A percentile compares a stretch with the other conserved stretches of the same genome.
Evolutionary conservation across 2,888 invertebrate genomes (phyloP).

Genomic region (Lasius platythorax): DNA sequence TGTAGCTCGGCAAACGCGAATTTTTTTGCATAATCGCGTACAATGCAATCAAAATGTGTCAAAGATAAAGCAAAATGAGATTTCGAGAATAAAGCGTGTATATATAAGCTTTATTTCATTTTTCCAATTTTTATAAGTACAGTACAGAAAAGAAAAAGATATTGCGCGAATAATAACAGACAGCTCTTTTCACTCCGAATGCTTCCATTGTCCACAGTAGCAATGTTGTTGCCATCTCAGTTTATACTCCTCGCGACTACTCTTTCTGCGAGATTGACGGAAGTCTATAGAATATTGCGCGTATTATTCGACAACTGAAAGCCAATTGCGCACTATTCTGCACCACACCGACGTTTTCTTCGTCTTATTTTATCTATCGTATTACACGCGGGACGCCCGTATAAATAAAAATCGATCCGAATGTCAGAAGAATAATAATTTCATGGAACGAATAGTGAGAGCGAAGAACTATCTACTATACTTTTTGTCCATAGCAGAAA

Average conservation of each 20-base stretch:
- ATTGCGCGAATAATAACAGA: conserved; percentile 33
- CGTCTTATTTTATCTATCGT: background rate
- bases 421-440: conserved; percentile 31
- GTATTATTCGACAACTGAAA: conserved; percentile 48
- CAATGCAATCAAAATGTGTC: background rate
- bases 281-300: conserved; percentile 46
- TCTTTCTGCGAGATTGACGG: conserved; percentile 28
- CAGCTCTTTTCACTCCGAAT: conserved; percentile 32
- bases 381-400: background rate
- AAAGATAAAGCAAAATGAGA: background rate
- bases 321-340: conserved; percentile 48
- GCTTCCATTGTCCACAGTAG: conserved; percentile 35
- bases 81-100: background rate
- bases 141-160: background rate
- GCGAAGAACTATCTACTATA: background rate
- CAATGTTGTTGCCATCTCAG: conserved; percentile 17
- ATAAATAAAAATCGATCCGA: conserved; percentile 19
- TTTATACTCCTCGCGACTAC: conserved; percentile 27
- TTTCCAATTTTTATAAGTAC: conserved; percentile 42
- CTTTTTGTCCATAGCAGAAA: background rate
- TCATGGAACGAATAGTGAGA: background rate
- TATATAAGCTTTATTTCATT: background rate
- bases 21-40: background rate
- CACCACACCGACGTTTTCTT: background rate
- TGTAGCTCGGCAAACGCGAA: background rate